phyloP scores from a whole-genome alignment of 2,888 invertebrate species.

The Ectemnius lituratus region DNA sequence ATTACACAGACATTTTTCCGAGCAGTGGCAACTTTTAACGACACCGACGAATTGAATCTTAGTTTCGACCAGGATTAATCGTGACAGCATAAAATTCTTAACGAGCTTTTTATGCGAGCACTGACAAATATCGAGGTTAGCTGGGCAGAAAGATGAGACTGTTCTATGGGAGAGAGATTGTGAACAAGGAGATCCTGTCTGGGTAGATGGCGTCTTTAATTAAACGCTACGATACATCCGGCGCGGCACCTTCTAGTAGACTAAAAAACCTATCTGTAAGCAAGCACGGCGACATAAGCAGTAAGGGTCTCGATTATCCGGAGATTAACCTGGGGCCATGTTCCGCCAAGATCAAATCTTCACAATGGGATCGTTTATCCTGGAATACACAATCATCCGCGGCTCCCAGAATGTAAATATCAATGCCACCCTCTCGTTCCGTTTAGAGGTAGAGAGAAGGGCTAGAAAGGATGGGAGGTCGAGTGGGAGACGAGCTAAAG shows the following conservation, averaged over 20 bases:
- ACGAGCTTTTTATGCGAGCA: too few relatives aligned
- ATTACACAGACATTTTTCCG: neutral
- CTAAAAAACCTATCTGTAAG: constrained; percentile 11
- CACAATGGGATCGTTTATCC: constrained; percentile 31
- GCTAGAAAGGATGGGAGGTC: constrained; percentile 16
- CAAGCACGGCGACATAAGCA: neutral
- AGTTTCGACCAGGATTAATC: too few relatives aligned
- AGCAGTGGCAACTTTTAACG: too few relatives aligned
- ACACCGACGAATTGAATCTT: too few relatives aligned
- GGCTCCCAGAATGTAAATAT: constrained; percentile 50
- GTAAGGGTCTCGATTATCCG: neutral
- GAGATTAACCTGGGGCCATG: constrained; percentile 11
- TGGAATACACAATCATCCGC: constrained; percentile 37
- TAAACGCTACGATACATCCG: neutral
- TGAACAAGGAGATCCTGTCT: neutral
- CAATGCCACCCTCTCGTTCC: constrained; percentile 20
- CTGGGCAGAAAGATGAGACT: too few relatives aligned
- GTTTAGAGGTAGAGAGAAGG: too few relatives aligned
- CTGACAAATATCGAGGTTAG: too few relatives aligned
- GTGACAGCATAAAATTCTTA: too few relatives aligned
- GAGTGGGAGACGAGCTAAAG: constrained; percentile 16
- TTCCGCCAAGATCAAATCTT: constrained; percentile 11
- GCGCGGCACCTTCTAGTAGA: neutral
- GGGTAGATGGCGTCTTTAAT: neutral
- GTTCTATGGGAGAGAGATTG: too few relatives aligned